These are phyloP conservation scores for Drosophila saltans DNA, from an alignment of 1,140 invertebrate genomes.

Conservation along the genomic window DNA sequence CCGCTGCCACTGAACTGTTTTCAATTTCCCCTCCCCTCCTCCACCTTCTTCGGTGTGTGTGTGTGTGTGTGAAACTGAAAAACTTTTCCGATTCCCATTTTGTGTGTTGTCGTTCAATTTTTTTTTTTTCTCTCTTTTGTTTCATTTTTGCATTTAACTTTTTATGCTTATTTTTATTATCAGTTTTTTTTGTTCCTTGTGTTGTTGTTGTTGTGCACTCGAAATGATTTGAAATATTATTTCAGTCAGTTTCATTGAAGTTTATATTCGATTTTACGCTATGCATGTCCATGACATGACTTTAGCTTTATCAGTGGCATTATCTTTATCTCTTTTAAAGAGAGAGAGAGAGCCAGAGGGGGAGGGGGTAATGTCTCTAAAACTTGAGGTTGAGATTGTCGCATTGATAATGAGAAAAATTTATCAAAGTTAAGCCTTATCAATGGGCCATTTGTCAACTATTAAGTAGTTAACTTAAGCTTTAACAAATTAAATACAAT, in stretches of 20 bases:
- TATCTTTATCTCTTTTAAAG: background rate
- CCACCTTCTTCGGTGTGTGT: background rate
- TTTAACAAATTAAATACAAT: background rate
- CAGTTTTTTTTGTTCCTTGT: constrained; percentile 26
- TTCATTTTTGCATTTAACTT: constrained; percentile 45
- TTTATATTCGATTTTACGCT: constrained; percentile 62
- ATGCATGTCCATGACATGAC: constrained; percentile 40
- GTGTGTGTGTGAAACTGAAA: constrained; percentile 26
- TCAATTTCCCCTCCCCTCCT: constrained; percentile 35
- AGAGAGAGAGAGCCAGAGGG: too few species aligned
- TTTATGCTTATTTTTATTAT: constrained; percentile 51
- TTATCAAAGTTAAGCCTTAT: constrained; percentile 2
- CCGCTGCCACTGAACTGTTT: constrained; percentile 50
- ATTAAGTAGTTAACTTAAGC: background rate
- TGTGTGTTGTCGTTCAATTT: constrained; percentile 5
- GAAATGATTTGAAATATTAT: constrained; percentile 60
- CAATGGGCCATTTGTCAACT: constrained; percentile 5
- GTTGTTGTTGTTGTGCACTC: constrained; percentile 20
- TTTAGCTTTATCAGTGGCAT: constrained; percentile 15
- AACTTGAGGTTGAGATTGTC: background rate
- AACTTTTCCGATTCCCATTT: constrained; percentile 52
- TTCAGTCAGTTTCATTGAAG: constrained; percentile 35
- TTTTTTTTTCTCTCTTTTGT: constrained; percentile 26
- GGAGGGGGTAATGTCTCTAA: background rate
- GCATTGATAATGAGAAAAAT: constrained; percentile 11